A percentile compares a stretch with the other conserved stretches of the same genome.
Conservation (phyloP, 2,797 vertebrate genomes). For the Myripristis murdjan region DNA sequence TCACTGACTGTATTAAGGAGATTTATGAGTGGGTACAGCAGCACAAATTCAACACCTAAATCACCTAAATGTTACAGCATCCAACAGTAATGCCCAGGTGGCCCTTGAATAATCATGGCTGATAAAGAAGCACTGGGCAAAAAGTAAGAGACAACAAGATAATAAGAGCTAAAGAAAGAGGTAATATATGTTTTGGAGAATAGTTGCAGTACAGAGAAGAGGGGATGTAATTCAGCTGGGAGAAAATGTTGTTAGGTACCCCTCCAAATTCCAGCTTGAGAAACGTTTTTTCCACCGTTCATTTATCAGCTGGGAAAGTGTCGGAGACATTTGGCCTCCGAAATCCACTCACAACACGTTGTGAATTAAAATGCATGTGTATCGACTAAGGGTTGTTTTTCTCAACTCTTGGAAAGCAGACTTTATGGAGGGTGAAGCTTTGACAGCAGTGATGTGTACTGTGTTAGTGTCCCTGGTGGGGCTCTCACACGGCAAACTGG, state of each 20-base stretch:
- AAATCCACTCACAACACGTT: slow-evolving; percentile 51
- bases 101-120: slow-evolving; percentile 38
- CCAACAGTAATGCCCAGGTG: slow-evolving; percentile 14
- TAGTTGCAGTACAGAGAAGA: slow-evolving; percentile 14
- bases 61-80: slow-evolving; percentile 31
- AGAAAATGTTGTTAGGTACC: slow-evolving; percentile 27
- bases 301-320: slow-evolving; percentile 40
- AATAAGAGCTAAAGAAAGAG: slow-evolving; percentile 16
- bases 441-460: slow-evolving; percentile 56
- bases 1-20: slow-evolving; percentile 39
- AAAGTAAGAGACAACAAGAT: too few species aligned
- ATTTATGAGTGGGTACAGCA: slow-evolving; percentile 37
- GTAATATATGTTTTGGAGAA: slow-evolving; percentile 33
- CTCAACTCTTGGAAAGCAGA: slow-evolving; percentile 48
- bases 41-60: too few species aligned
- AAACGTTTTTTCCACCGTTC: not conserved
- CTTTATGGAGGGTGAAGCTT: slow-evolving; percentile 50
- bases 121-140: slow-evolving; percentile 16
- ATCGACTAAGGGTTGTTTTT: slow-evolving; percentile 48
- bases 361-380: slow-evolving; percentile 56
- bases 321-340: slow-evolving; percentile 46
- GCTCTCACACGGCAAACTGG: slow-evolving; percentile 49
- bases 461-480: slow-evolving; percentile 59
- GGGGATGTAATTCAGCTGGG: slow-evolving; percentile 30
- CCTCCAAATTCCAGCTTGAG: slow-evolving; percentile 22